Evolutionary conservation across 2,888 invertebrate genomes (phyloP), one percentile per base, ranked within the genome.

Genomic region (Harpalus rufipes): DNA sequence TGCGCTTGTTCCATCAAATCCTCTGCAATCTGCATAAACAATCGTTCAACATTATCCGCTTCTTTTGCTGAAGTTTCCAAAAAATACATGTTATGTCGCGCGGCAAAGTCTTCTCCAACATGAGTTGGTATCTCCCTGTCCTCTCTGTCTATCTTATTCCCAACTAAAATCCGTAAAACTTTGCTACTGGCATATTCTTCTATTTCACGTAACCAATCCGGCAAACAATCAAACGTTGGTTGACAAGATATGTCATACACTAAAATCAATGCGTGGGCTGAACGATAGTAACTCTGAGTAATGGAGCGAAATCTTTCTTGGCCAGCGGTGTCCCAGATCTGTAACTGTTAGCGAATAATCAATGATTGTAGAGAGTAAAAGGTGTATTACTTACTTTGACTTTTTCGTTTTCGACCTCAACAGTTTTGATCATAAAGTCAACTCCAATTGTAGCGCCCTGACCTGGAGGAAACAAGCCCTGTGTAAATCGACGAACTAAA

Each of bases 301-400:
- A 99, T 99, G 3, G 98, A 98, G 84, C 99, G 94, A 91, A 99
- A 99, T 87, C 97, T 92, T 91, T 99, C 99, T 91, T 99, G 99
- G 0, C 99, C 99, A 0, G 99, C 99, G 10, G 99, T 99, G 90
- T 99, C 99, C 99, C 99, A 99, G 90, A 99, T 99, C 95, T 99
- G 99, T 85, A 99, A 93, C 97, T 98, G 89, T 51, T 8, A 86
- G 92, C 21, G 16, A 51, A 74, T 18, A 74, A 8, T 56, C 25
- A 51, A 16, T 25, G 8, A n/a, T 59, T 32, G 25, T 63, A 58
- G 7, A 16, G 16, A 63, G 1, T 8, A 3, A 6, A 25, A 8
- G 8, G 59, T 76, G 14, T 72, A 61, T 63, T 80, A 86, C 85
- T 91, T 92, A 97, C 96, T 94, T 97, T 97, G 88, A 97, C 96